A percentile compares a stretch with the other conserved stretches of the same genome.
Evolutionary conservation across 2,888 invertebrate genomes (phyloP).

Genomic region (Tuta absoluta): DNA sequence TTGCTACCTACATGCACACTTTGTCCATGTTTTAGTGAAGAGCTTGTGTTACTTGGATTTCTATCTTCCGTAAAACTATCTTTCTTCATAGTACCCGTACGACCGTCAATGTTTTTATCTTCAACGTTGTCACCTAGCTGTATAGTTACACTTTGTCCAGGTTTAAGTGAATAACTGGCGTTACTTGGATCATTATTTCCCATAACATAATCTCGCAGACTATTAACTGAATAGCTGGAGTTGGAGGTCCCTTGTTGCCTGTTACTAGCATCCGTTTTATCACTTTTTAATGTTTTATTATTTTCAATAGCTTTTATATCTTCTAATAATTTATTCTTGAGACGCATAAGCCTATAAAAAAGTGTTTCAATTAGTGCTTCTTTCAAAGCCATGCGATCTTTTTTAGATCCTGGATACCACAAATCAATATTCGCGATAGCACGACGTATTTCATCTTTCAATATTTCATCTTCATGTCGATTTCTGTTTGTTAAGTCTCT

Average conservation of each 20-base stretch:
- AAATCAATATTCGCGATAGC: conserved; percentile 48
- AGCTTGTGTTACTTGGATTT: too few species aligned
- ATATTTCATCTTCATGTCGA: conserved; percentile 39
- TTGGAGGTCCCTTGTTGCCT: too few species aligned
- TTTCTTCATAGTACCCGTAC: background rate
- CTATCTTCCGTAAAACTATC: background rate
- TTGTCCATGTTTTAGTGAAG: too few species aligned
- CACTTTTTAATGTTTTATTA: background rate
- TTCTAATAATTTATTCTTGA: conserved; percentile 26
- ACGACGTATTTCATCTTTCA: conserved; percentile 44
- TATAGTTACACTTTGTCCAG: background rate
- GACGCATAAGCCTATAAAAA: conserved; percentile 24
- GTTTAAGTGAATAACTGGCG: background rate
- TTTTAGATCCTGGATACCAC: conserved; percentile 44
- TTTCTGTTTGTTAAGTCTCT: conserved; percentile 33
- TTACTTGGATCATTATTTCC: background rate
- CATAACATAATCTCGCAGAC: too few species aligned
- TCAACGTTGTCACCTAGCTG: background rate
- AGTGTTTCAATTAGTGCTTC: conserved; percentile 44
- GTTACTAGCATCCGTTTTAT: too few species aligned
- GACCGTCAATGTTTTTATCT: background rate
- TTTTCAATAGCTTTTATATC: background rate
- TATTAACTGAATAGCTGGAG: too few species aligned
- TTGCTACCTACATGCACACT: too few species aligned
- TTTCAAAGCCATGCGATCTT: conserved; percentile 40